Evolutionary conservation across 2,113 vertebrate species (phyloP), one percentile per base, ranked within the genome.

Genomic region (Raja brachyura): DNA sequence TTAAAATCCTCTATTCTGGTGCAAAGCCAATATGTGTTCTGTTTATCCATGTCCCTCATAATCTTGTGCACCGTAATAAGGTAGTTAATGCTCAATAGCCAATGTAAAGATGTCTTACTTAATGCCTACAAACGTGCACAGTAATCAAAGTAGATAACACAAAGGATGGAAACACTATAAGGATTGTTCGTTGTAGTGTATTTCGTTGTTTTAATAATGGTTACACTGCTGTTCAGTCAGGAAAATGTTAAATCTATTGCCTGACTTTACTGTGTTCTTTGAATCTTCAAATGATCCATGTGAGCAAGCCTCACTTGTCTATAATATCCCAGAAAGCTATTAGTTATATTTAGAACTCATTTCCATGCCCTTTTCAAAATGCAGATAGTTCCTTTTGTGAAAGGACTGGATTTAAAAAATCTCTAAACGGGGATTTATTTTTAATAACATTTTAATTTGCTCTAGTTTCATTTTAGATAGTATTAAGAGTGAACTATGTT

Each of bases 391-490:
- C 68, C 39, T 73, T 88, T 90, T 74, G 9, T 48, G 39, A 48
- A 54, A 73, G 33, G 33, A 92, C 70, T 39, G 3, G 31, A 92
- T 74, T 73, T 25, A 54, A 68, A 73, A 74, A 48, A 74, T 74
- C 33, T 90, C 31, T 70, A 63, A 73, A 54, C 66, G 18, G 70
- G 90, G 33, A 54, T 92, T 92, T 28, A 70, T 92, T 92, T 73
- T 92, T 48, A 48, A 54, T 39, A 73, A 92, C 83, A 88, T 61
- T 88, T 88, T 88, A 61, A 88, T 73, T 73, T 54, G 6, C 48
- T 73, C 90, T 68, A 74, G 20, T 92, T 73, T 92, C 73, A 92
- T 74, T 16, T 90, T 92, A 22, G 54, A 85, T 85, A 77, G 18
- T 48, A 54, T 92, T 74, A 73, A 92, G 63, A 54, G 39, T 73